A percentile compares a stretch with the other conserved stretches of the same genome.
Conservation (phyloP, 2,797 vertebrate genomes). For the Capromys pilorides region DNA sequence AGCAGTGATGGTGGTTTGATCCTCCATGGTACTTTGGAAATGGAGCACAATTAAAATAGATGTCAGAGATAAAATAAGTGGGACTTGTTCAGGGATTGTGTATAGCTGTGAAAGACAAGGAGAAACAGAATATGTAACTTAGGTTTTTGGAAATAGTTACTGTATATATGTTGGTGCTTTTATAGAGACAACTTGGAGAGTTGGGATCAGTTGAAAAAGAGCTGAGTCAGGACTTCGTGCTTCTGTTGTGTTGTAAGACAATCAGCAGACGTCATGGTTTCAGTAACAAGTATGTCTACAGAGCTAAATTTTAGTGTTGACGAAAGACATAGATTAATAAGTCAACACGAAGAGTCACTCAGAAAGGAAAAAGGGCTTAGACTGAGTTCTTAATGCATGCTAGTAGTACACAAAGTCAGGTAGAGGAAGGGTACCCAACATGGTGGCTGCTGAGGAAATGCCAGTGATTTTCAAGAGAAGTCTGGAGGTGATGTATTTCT, state of each 20-base stretch:
- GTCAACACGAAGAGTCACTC: not conserved
- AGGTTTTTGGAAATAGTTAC: not conserved
- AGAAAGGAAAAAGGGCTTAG: not conserved
- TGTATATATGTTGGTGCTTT: not conserved
- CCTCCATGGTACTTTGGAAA: not conserved
- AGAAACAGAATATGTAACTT: not conserved
- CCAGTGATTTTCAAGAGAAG: not conserved
- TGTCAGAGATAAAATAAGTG: not conserved
- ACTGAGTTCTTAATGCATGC: not conserved
- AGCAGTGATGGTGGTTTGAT: not conserved
- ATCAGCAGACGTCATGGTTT: not conserved
- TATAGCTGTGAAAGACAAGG: not conserved
- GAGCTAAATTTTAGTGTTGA: not conserved
- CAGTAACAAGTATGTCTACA: not conserved
- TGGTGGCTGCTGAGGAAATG: not conserved
- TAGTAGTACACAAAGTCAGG: not conserved
- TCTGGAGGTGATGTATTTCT: not conserved
- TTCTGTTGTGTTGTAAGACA: not conserved
- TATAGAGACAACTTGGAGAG: not conserved
- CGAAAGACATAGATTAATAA: no score
- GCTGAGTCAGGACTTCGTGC: not conserved
- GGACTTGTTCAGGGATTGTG: not conserved
- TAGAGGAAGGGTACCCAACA: not conserved
- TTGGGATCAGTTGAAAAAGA: not conserved
- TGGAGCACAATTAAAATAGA: no score